Evolutionary conservation across 2,113 vertebrate genomes (phyloP).

Genomic region (Urocolius indicus): DNA sequence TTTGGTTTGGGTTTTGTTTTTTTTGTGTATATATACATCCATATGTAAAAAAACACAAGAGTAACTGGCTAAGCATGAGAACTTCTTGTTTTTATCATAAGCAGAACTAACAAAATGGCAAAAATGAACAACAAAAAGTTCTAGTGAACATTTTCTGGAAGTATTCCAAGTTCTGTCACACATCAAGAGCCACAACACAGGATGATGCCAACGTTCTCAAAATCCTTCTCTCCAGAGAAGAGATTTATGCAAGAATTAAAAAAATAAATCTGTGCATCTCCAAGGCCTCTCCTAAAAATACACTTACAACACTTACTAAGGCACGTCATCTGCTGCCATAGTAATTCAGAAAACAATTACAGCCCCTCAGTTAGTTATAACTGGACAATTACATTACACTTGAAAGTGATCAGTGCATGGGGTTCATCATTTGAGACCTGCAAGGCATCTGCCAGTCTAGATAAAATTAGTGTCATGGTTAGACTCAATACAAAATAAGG

Average conservation of each 20-base stretch:
- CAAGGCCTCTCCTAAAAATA: neutral
- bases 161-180: neutral
- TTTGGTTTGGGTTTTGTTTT: too few species aligned
- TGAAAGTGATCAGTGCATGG: neutral
- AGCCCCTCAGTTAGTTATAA: neutral
- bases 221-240: neutral
- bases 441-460: neutral
- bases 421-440: neutral
- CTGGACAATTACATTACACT: neutral
- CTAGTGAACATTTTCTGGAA: neutral
- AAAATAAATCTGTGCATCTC: neutral
- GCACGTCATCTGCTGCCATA: neutral
- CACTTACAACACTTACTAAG: neutral
- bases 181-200: neutral
- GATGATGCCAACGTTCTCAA: neutral
- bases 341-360: neutral
- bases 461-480: neutral
- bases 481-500: neutral
- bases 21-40: neutral
- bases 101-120: neutral
- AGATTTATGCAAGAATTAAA: neutral
- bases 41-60: neutral
- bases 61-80: neutral
- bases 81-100: neutral
- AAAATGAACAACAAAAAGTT: neutral